These are phyloP conservation scores for Protonibea diacanthus DNA, from an alignment of 2,797 vertebrate species.

Conservation along the genomic window DNA sequence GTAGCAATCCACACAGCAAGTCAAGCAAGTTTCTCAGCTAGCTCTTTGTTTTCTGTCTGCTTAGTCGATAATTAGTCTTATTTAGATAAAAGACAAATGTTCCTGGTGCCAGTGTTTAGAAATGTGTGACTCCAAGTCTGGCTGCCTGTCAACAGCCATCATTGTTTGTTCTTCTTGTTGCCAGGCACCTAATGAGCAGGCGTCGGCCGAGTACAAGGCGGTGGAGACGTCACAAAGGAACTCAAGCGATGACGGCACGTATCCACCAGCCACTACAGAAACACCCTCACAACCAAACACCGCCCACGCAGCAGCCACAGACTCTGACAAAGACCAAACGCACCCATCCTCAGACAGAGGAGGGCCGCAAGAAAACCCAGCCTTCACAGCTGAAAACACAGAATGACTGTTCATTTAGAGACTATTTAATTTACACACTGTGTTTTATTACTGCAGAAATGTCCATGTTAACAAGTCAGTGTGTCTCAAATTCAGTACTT, in stretches of 20 bases:
- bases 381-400: constrained; percentile 20
- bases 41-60: neutral
- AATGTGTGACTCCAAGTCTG: neutral
- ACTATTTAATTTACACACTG: neutral
- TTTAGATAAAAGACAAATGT: neutral
- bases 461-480: neutral
- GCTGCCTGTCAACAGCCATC: neutral
- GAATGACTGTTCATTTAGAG: constrained; percentile 15
- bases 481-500: neutral
- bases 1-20: neutral
- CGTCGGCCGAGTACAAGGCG: neutral
- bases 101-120: neutral
- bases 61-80: neutral
- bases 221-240: neutral
- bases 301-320: constrained; percentile 18
- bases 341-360: constrained; percentile 7
- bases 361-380: neutral
- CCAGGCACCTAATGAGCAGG: constrained; percentile 56
- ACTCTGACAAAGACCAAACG: constrained; percentile 42
- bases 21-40: neutral
- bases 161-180: constrained; percentile 43
- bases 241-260: neutral
- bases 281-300: constrained; percentile 23
- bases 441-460: constrained; percentile 6
- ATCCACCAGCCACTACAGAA: neutral